Base-by-base conservation (phyloP, 2,113 vertebrate genomes). In the Sclerurus mexicanus region DNA sequence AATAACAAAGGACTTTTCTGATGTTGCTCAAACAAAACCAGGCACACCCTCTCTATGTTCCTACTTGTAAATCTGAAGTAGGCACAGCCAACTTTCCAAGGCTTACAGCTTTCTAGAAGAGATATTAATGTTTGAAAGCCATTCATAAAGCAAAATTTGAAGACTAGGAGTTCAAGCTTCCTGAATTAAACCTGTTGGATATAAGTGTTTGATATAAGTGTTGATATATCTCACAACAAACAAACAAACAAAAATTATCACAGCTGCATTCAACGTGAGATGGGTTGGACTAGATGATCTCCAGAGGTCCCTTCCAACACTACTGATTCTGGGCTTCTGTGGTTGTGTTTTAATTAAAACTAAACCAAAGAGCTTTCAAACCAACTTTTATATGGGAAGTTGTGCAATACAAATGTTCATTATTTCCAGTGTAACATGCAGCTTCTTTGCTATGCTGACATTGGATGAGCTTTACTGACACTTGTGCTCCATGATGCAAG, bases 221-320 rank as follows among this genome's bases (percentile, higher is more conserved):
- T n/a, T n/a, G n/a, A n/a, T 35, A 5, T 55, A 7, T 9, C 9
- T 15, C 31, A 33, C 42, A 12, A 28, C 2, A 39, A 27, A 39
- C 12, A 47, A 24, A 44, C 19, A 42, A 24, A 14, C 27, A 30
- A 39, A 46, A n/a, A 13, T 33, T 17, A 16, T 7, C 2, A 19
- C 7, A 4, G 7, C 22, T 63, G 30, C 21, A 56, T 84, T 87
- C 59, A 31, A 33, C 33, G 52, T 0, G 0, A 8, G 30, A 14
- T n/a, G 10, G 5, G 10, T 23, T 47, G 24, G 30, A 35, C 17
- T 75, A 55, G 14, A 40, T 19, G n/a, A 47, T 47, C 24, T 75
- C 20, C 55, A 76, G 47, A 35, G n/a, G 9, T 19, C 5, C 10
- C 62, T 62, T 47, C 40, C 17, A 46, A 14, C 28, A 19, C 25